Percentiles rank a stretch among this genome's conserved stretches.
phyloP scores from a whole-genome alignment of 2,113 vertebrate genomes.

The Coregonus clupeaformis region DNA sequence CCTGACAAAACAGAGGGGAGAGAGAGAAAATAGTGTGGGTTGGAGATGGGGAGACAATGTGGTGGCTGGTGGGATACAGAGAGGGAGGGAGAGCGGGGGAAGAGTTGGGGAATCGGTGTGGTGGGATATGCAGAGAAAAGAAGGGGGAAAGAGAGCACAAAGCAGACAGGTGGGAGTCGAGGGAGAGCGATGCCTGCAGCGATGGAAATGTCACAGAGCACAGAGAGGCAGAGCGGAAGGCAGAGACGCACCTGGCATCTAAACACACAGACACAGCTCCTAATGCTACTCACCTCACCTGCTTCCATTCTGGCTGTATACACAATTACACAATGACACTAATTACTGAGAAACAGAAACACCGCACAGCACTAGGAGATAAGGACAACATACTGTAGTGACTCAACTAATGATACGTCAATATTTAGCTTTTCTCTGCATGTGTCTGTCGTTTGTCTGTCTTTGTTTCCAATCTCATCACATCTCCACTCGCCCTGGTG shows the following conservation, averaged over 20 bases:
- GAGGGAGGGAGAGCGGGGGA: conserved; percentile 31
- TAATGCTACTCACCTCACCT: conserved; percentile 6
- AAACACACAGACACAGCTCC: conserved; percentile 6
- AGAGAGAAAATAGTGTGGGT: neutral
- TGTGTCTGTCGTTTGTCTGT: neutral
- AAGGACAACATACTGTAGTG: neutral
- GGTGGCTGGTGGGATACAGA: neutral
- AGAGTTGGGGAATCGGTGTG: neutral
- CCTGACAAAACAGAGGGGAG: neutral
- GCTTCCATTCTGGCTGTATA: conserved; percentile 26
- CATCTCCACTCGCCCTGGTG: neutral
- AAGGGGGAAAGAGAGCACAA: conserved; percentile 2
- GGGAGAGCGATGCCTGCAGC: conserved; percentile 46
- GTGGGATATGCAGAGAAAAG: neutral
- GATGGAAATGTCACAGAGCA: conserved; percentile 61
- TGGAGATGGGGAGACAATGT: neutral
- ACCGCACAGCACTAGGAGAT: neutral
- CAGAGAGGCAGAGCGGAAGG: neutral
- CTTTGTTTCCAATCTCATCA: neutral
- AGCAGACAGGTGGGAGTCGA: conserved; percentile 10
- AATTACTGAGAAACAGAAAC: conserved; percentile 30
- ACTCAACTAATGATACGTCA: neutral
- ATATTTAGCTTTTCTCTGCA: neutral
- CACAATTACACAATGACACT: conserved; percentile 23
- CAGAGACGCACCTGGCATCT: conserved; percentile 41